A percentile compares a stretch with the other conserved stretches of the same genome.
Evolutionary conservation across 2,888 invertebrate genomes (phyloP).

Genomic region (Synanthedon tipuliformis): DNA sequence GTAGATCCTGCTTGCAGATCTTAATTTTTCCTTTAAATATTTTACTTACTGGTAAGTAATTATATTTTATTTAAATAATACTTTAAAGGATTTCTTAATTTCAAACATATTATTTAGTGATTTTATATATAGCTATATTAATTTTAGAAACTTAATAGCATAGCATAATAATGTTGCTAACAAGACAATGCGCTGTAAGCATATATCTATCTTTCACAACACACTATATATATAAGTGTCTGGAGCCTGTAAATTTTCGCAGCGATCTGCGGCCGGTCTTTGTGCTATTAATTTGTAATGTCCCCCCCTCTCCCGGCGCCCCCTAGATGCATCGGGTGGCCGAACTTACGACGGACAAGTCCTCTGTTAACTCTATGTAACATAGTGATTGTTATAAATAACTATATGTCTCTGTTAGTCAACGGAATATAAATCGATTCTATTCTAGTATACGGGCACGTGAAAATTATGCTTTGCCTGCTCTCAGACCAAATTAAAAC

Average conservation of each 20-base stretch:
- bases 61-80: too few relatives aligned
- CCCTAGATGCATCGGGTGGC: conserved; percentile 42
- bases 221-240: conserved; percentile 41
- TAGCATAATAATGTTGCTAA: too few relatives aligned
- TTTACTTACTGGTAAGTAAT: too few relatives aligned
- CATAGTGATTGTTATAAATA: not conserved
- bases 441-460: too few relatives aligned
- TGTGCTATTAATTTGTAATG: conserved; percentile 71
- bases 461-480: too few relatives aligned
- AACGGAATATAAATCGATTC: not conserved
- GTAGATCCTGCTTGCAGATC: too few relatives aligned
- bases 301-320: conserved; percentile 29
- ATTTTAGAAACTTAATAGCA: too few relatives aligned
- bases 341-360: not conserved
- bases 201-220: conserved; percentile 23
- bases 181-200: not conserved
- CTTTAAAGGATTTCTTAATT: too few relatives aligned
- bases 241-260: conserved; percentile 64
- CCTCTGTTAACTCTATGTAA: not conserved
- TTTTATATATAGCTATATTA: too few relatives aligned
- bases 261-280: conserved; percentile 67
- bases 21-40: too few relatives aligned
- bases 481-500: too few relatives aligned
- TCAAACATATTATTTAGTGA: too few relatives aligned
- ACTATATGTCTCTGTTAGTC: not conserved